Evolutionary conservation across 2,113 vertebrate genomes (phyloP).

Genomic region (Rhea americana): DNA sequence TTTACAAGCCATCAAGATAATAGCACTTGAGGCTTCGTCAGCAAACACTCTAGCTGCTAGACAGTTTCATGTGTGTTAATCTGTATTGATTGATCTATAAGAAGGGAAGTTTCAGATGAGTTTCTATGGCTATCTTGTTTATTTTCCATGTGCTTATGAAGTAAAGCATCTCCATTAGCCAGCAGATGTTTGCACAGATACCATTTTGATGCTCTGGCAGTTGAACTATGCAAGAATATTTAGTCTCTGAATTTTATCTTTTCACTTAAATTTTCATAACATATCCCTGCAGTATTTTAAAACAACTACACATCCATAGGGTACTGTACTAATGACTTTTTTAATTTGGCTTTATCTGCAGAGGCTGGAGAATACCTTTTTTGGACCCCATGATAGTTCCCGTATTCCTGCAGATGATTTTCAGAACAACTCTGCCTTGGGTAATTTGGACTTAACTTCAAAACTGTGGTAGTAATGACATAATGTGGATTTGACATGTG

Average conservation of each 20-base stretch:
- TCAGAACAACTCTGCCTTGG: slow-evolving; percentile 45
- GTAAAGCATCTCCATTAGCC: not conserved
- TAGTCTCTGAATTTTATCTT: not conserved
- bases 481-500: not conserved
- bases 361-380: slow-evolving; percentile 82
- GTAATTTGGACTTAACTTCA: slow-evolving; percentile 69
- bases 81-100: not conserved
- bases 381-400: slow-evolving; percentile 93
- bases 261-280: not conserved
- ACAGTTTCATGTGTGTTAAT: not conserved
- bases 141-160: rapidly evolving
- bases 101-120: not conserved
- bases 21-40: not conserved
- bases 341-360: slow-evolving; percentile 45
- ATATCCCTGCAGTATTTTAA: not conserved
- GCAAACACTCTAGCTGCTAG: not conserved
- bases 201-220: not conserved
- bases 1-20: not conserved
- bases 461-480: not conserved
- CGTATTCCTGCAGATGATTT: slow-evolving; percentile 64
- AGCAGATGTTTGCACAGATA: not conserved
- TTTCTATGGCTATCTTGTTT: not conserved
- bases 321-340: not conserved
- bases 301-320: not conserved
- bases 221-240: not conserved